Evolutionary conservation across 2,797 vertebrate species (phyloP), one percentile per base, ranked within the genome.

Genomic region (Bradypodion ventrale): DNA sequence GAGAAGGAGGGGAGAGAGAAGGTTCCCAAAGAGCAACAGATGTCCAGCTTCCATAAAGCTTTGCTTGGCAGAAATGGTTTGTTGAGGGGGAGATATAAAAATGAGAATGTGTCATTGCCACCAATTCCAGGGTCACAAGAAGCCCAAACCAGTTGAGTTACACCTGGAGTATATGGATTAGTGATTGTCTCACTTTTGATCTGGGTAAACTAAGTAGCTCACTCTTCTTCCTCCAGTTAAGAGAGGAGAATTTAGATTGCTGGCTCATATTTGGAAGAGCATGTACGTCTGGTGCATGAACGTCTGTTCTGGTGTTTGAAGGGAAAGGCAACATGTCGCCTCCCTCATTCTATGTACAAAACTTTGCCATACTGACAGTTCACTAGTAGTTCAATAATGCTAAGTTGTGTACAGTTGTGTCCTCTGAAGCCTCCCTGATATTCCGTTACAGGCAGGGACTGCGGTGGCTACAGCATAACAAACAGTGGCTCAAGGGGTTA

Each of bases 11-110:
- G 46, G 46, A 49, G 46, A 56, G 3, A 73, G 2, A 65, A 23
- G 60, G 82, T 93, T 94, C 88, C 93, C 94, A 94, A 94, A 94
- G 91, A 94, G 95, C 95, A 94, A 97, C 97, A 98, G 97, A 97
- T 98, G 97, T 97, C 97, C 95, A 93, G 96, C 95, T 95, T 74
- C 73, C 96, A 94, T 89, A 95, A 96, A 93, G 93, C 94, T 82
- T 94, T 91, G 92, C 95, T 90, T 83, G 85, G 88, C 87, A 92
- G 93, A 92, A 93, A 86, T 91, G 93, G 89, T 95, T 95, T 95
- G 93, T 95, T 90, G 62, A 75, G 79, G 66, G 89, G 89, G 84
- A 90, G 88, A 83, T 83, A 83, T 88, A 92, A 91, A 93, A 92
- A 72, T 80, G 89, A 88, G 90, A n/a, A 77, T 91, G 83, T 83